These are phyloP conservation scores for Carassius auratus DNA, from an alignment of 2,113 vertebrate species.

Conservation along the genomic window DNA sequence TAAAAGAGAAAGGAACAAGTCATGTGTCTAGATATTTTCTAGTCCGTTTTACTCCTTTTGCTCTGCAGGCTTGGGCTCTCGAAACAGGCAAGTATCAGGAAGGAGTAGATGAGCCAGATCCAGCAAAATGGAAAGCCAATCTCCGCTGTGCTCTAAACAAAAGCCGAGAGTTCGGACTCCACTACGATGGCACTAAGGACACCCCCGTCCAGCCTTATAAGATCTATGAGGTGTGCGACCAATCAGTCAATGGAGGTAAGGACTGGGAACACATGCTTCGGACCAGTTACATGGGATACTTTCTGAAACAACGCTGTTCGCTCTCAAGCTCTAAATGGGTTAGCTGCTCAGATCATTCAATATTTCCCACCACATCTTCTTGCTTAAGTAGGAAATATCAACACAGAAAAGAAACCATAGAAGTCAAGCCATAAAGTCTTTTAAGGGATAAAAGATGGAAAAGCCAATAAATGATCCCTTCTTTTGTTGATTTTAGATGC, in stretches of 20 bases:
- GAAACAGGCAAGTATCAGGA: constrained; percentile 89
- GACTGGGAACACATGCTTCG: background rate
- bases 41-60: background rate
- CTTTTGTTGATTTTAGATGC: constrained; percentile 45
- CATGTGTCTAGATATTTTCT: background rate
- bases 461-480: background rate
- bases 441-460: background rate
- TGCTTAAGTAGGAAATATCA: no score
- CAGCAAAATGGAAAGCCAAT: constrained; percentile 94
- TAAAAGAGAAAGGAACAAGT: no score
- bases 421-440: no score
- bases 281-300: background rate
- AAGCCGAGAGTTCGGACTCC: constrained; percentile 88
- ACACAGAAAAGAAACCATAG: no score
- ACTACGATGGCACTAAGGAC: constrained; percentile 88
- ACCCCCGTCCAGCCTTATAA: constrained; percentile 87
- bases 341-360: no score
- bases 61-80: constrained; percentile 86
- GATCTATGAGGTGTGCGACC: constrained; percentile 88
- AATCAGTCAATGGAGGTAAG: constrained; percentile 65
- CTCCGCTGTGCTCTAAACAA: constrained; percentile 93
- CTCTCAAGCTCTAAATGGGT: no score
- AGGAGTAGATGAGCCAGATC: constrained; percentile 86
- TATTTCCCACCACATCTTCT: no score
- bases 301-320: background rate